Base-by-base conservation (phyloP, 2,113 vertebrate genomes). In the Panurus biarmicus region DNA sequence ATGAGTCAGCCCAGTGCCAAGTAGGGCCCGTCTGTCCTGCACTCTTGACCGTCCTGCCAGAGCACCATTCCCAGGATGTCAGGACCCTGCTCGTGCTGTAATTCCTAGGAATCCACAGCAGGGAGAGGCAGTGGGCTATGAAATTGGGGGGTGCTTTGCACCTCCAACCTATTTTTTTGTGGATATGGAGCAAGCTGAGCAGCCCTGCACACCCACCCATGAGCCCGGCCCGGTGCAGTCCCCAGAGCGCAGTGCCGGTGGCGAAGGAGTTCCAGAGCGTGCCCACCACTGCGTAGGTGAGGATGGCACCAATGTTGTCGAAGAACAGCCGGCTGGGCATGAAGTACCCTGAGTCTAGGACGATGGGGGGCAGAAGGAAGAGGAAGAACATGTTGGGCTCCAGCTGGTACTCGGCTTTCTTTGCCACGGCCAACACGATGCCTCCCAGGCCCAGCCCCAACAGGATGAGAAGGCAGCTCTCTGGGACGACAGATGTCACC, bases 321-420 rank as follows among this genome's bases (percentile, higher is more conserved):
- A 99, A 99, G 97, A 99, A 99, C 45, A 99, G 98, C 5, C 99
- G 97, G 40, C 98, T 98, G 20, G 99, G 99, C 99, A 99, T 99
- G 97, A 99, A 99, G 97, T 99, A 99, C 5, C 99, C 99, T 0
- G 99, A 99, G 80, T 99, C 99, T 0, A 99, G 98, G 83, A 99
- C 99, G 1, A 99, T 99, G 85, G 99, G 99, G 17, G 99, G 99
- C 90, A 99, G 97, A 71, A 99, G 98, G 97, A 99, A 99, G 93
- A 99, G 98, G 97, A 99, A 99, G 97, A 99, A 99, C 93, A 99
- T 98, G 94, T 98, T 98, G 26, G 99, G 99, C 85, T 99, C 99
- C 47, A 99, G 98, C 97, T 99, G 99, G 94, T 99, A 99, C 86
- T 98, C 98, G 2, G 99, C 98, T 97, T 98, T 99, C 97, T 99